Base-by-base conservation (phyloP, 2,113 vertebrate species). In the Cyanoramphus novaezelandiae region DNA sequence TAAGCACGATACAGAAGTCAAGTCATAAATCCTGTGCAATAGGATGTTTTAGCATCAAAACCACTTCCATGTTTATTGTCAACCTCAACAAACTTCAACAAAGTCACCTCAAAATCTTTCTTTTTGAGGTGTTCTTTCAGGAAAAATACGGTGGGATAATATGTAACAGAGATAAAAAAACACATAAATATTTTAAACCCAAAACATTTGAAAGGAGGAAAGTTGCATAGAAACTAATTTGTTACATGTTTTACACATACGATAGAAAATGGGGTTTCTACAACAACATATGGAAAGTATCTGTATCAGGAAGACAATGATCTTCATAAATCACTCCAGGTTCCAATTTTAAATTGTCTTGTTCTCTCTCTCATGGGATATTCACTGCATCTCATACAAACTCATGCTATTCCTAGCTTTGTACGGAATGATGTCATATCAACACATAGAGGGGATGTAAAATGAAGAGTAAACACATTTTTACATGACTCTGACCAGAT, bases 271-370 rank as follows among this genome's bases (percentile, higher is more conserved):
- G n/a, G 69, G 90, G 76, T 94, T 98, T 98, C 97, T 97, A 93
- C 76, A 43, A 93, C 93, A 84, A 97, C 98, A 98, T 98, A 98
- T 98, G 98, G 98, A 98, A 98, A 98, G 93, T 97, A 98, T 98
- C 97, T 98, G 96, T 97, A 97, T 94, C 96, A 93, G 92, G 97
- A 97, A 98, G 97, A 98, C 98, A 98, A 97, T 97, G 97, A 98
- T 97, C 96, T 98, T 98, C 98, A 98, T 98, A 98, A 98, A 98
- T 98, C 98, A 98, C 96, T 98, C 93, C 94, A 96, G 95, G 92
- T 96, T 98, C 97, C 95, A 97, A 76, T 92, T 97, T 97, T 96
- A 98, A 98, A 98, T 98, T 98, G 90, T 97, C 97, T 98, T 97
- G 93, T 96, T 98, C 97, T 91, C 72, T 95, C 91, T 97, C 97